Evolutionary conservation across 64 coral and sea anemone genomes (phyloP), one percentile per base, ranked within the genome.

Genomic region (Pocillopora damicornis): DNA sequence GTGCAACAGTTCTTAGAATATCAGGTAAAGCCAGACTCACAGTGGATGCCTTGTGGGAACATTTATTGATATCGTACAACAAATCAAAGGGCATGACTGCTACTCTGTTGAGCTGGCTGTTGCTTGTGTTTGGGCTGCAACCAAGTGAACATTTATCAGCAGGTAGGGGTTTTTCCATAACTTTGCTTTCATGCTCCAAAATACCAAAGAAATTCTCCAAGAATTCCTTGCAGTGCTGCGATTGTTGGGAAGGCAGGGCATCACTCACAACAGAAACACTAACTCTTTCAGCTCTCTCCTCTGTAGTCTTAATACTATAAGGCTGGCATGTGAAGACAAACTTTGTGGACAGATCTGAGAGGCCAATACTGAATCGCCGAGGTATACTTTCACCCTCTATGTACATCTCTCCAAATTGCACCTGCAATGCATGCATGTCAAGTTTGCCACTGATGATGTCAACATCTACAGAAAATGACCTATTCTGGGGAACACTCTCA

Each of bases 371-470:
- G 75, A 94, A 90, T 78, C 75, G 58, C 37, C 82, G 77, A 68
- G 92, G 92, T 16, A 61, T 15, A 38, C 80, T 75, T 5, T 57
- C 15, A 15, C 75, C 75, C 77, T 90, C 88, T 13, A 74, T 18
- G 76, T 87, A 94, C n/a, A 66, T 87, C 9, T 56, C 74, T 68
- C 88, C 86, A 85, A 94, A 87, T 64, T 79, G 18, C 25, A 86
- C 51, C 12, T 63, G 45, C 14, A 94, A 65, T 45, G 17, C n/a
- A 0, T 78, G 22, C 51, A 18, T 10, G 6, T 86, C 56, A 61
- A 86, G 58, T 18, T 62, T 91, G 35, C 65, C 72, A 67, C 37
- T 91, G 12, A 42, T 18, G 37, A 91, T 63, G 20, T 76, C 63
- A 7, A 91, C 60, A 20, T 61, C 30, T 57, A 65, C 36, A n/a